phyloP scores from a whole-genome alignment of 2,113 vertebrate species.

The Phyllopteryx taeniolatus region DNA sequence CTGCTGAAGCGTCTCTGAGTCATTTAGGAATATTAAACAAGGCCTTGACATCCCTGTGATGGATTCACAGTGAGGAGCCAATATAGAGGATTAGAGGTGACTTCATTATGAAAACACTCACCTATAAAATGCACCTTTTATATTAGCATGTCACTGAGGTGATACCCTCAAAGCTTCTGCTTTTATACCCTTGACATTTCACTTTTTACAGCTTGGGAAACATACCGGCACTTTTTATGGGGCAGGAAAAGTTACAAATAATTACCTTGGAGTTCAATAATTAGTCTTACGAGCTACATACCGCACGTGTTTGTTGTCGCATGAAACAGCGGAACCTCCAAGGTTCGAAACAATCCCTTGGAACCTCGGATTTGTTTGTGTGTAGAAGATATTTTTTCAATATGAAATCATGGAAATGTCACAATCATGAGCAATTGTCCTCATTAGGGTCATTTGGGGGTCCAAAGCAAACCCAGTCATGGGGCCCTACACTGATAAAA shows the following conservation, averaged over 20 bases:
- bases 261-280: neutral
- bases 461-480: too few relatives aligned
- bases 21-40: slow-evolving; percentile 40
- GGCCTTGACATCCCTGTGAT: slow-evolving; percentile 34
- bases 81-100: slow-evolving; percentile 26
- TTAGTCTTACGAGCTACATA: neutral
- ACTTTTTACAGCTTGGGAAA: neutral
- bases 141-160: neutral
- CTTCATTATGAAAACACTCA: slow-evolving; percentile 40
- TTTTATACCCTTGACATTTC: slow-evolving; percentile 6
- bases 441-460: too few relatives aligned
- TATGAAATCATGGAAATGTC: neutral
- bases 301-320: neutral
- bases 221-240: neutral
- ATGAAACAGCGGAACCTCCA: neutral
- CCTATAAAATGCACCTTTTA: neutral
- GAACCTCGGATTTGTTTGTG: neutral
- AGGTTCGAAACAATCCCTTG: too few relatives aligned
- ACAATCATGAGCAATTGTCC: too few relatives aligned
- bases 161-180: neutral
- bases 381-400: neutral
- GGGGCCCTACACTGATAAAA: too few relatives aligned
- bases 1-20: slow-evolving; percentile 20
- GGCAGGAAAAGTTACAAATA: neutral
- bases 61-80: slow-evolving; percentile 33